Percentiles rank a stretch among this genome's conserved stretches.
phyloP scores from a whole-genome alignment of 2,797 vertebrate species.

The Monodelphis domestica region DNA sequence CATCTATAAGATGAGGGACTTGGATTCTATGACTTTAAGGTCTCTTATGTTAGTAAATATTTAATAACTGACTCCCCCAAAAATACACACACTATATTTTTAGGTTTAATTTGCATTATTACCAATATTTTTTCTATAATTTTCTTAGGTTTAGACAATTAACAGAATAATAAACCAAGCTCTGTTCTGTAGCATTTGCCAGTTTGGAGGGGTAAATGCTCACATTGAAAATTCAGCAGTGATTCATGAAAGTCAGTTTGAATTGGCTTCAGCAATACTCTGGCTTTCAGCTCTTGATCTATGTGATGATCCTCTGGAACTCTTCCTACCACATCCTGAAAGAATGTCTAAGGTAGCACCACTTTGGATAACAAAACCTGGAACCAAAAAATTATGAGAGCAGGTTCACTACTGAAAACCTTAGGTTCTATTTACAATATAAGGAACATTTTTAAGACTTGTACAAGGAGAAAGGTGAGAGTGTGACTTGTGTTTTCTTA shows the following conservation, averaged over 20 bases:
- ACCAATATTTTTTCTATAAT: not conserved
- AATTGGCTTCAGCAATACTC: not conserved
- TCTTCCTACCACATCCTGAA: not conserved
- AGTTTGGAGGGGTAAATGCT: not conserved
- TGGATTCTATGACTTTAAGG: not conserved
- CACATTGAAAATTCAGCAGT: not conserved
- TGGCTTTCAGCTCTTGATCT: not conserved
- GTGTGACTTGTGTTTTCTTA: conserved; percentile 50
- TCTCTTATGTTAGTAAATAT: not conserved
- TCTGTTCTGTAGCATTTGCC: not conserved
- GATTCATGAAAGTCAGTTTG: not conserved
- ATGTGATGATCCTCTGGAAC: not conserved
- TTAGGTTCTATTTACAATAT: conserved; percentile 9
- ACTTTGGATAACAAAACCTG: not conserved
- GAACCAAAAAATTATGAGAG: not conserved
- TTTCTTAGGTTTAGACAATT: not conserved
- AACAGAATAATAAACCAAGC: not conserved
- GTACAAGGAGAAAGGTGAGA: conserved; percentile 15
- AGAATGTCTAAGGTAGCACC: not conserved
- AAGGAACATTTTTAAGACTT: conserved; percentile 42
- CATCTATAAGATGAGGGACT: not conserved
- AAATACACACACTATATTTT: not conserved
- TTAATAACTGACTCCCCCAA: not conserved
- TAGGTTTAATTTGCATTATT: not conserved
- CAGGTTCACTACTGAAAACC: not conserved